Percentiles rank a stretch among this genome's conserved stretches.
phyloP scores from a whole-genome alignment of 2,888 invertebrate genomes.

The Sesamia inferens region DNA sequence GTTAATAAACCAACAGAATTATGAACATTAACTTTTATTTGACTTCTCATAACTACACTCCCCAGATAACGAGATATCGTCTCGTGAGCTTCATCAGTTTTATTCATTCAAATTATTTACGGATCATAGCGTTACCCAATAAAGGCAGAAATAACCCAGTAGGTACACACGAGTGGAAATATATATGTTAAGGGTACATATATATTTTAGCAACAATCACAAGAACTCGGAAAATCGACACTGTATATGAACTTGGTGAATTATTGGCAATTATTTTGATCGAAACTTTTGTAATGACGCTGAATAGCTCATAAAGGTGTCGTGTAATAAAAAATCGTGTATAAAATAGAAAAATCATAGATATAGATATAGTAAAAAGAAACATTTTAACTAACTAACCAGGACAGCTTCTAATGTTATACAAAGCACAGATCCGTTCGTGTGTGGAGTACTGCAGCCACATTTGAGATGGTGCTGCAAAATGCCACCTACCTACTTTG shows the following conservation, averaged over 20 bases:
- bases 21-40: background rate
- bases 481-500: no score
- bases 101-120: constrained; percentile 18
- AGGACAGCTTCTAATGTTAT: no score
- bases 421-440: no score
- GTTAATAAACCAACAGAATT: background rate
- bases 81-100: background rate
- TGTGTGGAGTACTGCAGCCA: no score
- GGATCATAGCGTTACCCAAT: constrained; percentile 8
- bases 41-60: background rate
- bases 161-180: background rate
- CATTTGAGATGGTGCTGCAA: no score
- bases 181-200: background rate
- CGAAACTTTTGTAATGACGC: background rate
- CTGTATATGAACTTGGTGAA: background rate
- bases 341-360: no score
- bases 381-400: no score
- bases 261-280: background rate
- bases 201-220: constrained; percentile 1
- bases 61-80: background rate
- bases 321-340: no score
- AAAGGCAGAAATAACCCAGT: background rate
- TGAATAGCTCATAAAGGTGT: no score
- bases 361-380: no score
- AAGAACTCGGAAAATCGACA: background rate